Percentiles rank a stretch among this genome's conserved stretches.
phyloP scores from a whole-genome alignment of 1,140 invertebrate genomes.

The Nomia melanderi region DNA sequence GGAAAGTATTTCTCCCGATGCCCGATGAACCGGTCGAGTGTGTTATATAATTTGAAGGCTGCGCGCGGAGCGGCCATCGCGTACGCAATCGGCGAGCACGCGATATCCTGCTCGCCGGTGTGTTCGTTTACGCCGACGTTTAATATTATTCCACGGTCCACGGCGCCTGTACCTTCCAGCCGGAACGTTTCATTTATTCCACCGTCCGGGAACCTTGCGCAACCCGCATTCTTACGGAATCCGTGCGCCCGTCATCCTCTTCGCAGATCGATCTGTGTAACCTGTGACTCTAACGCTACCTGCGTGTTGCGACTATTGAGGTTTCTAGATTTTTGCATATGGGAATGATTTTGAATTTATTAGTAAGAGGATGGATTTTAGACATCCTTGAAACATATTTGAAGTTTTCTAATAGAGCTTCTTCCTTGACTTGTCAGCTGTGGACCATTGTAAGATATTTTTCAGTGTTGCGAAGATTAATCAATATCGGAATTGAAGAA shows the following conservation, averaged over 20 bases:
- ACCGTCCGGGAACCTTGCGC: neutral
- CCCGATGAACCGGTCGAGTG: constrained; percentile 2
- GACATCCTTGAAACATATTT: too few species aligned
- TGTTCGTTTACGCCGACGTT: constrained; percentile 12
- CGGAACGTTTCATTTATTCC: neutral
- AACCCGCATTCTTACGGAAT: constrained; percentile 28
- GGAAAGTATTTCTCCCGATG: constrained; percentile 29
- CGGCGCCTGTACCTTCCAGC: neutral
- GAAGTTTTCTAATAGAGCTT: too few species aligned
- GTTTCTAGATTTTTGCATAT: neutral
- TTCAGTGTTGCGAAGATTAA: too few species aligned
- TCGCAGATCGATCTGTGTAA: too few species aligned
- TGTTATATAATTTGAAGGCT: constrained; percentile 44
- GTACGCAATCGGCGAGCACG: constrained; percentile 13
- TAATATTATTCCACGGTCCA: constrained; percentile 8
- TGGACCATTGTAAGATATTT: too few species aligned
- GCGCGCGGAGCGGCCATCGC: constrained; percentile 1
- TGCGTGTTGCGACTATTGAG: too few species aligned
- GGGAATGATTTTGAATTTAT: too few species aligned
- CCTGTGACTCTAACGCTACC: too few species aligned
- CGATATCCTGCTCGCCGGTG: neutral
- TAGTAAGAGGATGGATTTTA: too few species aligned
- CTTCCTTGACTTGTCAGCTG: too few species aligned
- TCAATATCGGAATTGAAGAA: too few species aligned
- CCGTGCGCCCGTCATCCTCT: constrained; percentile 1